phyloP scores from a whole-genome alignment of 2,113 vertebrate genomes.

The Gambusia affinis region DNA sequence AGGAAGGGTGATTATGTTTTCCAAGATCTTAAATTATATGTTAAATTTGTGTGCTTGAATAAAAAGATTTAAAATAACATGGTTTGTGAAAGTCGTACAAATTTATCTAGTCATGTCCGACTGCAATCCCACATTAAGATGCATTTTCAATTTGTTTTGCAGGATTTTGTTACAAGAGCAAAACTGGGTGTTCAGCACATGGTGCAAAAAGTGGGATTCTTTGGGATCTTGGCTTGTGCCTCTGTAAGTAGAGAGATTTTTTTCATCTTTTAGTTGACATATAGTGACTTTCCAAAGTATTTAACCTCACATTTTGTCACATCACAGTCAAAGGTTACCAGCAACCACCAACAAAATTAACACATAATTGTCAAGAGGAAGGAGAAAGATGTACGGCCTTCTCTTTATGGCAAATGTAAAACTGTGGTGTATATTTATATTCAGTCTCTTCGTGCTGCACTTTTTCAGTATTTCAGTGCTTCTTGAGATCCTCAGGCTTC shows the following conservation, averaged over 20 bases:
- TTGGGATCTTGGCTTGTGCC: constrained; percentile 96
- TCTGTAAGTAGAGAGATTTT: constrained; percentile 84
- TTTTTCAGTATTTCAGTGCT: too few species aligned
- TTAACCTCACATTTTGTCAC: background rate
- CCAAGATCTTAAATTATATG: background rate
- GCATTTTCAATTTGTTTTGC: constrained; percentile 39
- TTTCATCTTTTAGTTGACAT: background rate
- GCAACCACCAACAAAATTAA: too few species aligned
- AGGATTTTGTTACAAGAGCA: constrained; percentile 94
- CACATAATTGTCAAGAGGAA: too few species aligned
- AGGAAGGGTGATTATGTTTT: background rate
- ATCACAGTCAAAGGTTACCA: too few species aligned
- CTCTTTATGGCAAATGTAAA: too few species aligned
- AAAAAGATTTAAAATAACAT: background rate
- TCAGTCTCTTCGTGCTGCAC: too few species aligned
- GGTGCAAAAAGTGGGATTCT: constrained; percentile 98
- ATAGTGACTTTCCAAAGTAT: background rate
- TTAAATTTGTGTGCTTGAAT: background rate
- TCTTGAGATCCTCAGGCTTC: too few species aligned
- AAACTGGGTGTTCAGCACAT: constrained; percentile 95
- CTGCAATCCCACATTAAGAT: background rate
- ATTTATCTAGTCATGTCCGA: background rate
- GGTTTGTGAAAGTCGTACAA: background rate
- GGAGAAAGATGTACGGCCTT: too few species aligned
- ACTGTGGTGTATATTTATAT: too few species aligned